Percentiles rank a stretch among this genome's conserved stretches.
Conservation (phyloP, 2,888 invertebrate genomes). For the Stenurella melanura region DNA sequence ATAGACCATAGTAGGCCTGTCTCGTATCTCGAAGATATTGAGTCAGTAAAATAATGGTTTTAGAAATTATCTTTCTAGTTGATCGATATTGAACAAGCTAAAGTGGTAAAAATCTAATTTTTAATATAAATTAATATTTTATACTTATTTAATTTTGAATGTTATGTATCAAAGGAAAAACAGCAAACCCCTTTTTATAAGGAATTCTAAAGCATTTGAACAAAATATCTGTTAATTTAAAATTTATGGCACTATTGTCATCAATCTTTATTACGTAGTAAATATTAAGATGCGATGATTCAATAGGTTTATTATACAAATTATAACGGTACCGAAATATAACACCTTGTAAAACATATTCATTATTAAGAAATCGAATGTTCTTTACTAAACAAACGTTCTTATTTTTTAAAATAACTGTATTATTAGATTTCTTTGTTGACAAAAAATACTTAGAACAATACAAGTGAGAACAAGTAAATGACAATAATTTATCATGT, state of each 20-base stretch:
- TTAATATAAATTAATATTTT: no score
- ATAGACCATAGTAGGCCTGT: no score
- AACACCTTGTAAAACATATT: constrained; percentile 14
- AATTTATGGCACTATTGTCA: not conserved
- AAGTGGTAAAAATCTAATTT: no score
- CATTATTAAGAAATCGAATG: constrained; percentile 14
- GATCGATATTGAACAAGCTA: no score
- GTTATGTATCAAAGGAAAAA: constrained; percentile 58
- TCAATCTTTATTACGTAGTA: not conserved
- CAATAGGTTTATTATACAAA: constrained; percentile 18
- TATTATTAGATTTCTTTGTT: constrained; percentile 11
- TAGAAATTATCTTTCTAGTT: no score
- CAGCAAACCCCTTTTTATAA: constrained; percentile 45
- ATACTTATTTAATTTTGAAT: constrained; percentile 57
- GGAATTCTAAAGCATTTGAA: not conserved
- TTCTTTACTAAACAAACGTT: constrained; percentile 30
- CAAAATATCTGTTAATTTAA: not conserved
- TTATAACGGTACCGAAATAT: constrained; percentile 12
- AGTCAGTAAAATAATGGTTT: no score
- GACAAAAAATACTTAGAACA: constrained; percentile 19
- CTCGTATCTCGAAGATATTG: no score
- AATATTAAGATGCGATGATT: constrained; percentile 15
- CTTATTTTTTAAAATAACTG: constrained; percentile 20
- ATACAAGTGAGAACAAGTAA: constrained; percentile 11
- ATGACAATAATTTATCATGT: constrained; percentile 26